A percentile compares a stretch with the other conserved stretches of the same genome.
Evolutionary conservation across 2,888 invertebrate genomes (phyloP).

Genomic region (Philereme transversata): DNA sequence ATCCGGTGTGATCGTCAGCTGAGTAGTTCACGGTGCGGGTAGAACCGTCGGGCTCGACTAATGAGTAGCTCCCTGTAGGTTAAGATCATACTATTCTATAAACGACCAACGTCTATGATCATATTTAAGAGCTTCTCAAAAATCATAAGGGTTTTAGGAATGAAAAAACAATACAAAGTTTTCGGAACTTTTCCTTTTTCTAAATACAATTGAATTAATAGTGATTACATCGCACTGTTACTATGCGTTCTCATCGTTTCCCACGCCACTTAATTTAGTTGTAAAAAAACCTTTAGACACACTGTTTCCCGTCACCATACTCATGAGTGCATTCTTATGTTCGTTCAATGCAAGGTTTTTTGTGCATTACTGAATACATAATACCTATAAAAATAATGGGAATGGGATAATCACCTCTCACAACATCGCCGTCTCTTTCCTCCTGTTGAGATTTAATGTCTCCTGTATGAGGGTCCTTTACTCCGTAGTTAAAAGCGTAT

Average conservation of each 20-base stretch:
- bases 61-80: constrained; percentile 85
- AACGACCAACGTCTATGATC: too few species aligned
- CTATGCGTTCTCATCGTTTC: not conserved
- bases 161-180: too few species aligned
- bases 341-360: constrained; percentile 15
- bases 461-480: constrained; percentile 88
- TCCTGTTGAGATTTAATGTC: constrained; percentile 88
- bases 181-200: too few species aligned
- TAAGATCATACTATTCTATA: too few species aligned
- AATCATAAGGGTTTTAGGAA: too few species aligned
- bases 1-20: constrained; percentile 88
- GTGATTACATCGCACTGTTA: too few species aligned
- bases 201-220: too few species aligned
- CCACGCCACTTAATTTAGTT: constrained; percentile 3
- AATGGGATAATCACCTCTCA: constrained; percentile 78
- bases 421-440: constrained; percentile 88
- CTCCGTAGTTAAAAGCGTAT: constrained; percentile 88
- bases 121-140: too few species aligned
- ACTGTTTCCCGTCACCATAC: not conserved
- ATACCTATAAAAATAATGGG: constrained; percentile 9
- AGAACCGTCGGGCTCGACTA: constrained; percentile 85
- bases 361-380: constrained; percentile 1
- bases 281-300: constrained; percentile 2
- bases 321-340: constrained; percentile 17
- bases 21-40: constrained; percentile 86